Evolutionary conservation across 2,888 invertebrate genomes (phyloP), one percentile per base, ranked within the genome.

Genomic region (Dynastes grantii): DNA sequence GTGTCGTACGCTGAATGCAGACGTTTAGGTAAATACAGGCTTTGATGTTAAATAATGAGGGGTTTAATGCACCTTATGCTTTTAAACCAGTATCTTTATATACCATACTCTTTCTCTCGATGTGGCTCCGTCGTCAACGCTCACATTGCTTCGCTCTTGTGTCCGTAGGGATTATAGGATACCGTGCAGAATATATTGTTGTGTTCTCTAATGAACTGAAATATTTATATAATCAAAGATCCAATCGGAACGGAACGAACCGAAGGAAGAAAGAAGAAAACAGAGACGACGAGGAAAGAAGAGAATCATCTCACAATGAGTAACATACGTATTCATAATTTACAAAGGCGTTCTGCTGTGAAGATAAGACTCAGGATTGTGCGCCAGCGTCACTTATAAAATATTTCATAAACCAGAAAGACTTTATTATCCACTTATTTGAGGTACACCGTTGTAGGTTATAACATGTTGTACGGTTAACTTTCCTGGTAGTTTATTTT

Each of bases 11-110:
- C 76, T 83, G 82, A 83, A 83, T 83, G 82, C 82, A 83, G 82
- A 84, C 84, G 85, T 84, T 85, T 85, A 84, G 82, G 85, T 85
- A 85, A 85, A 85, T 85, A 85, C 83, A 85, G 83, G 83, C 84
- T 84, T 84, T 84, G 84, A 84, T 85, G 81, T 83, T 80, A 81
- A 83, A 83, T 84, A 84, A 85, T 85, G 84, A 85, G 83, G 81
- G 85, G 85, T 85, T 85, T 84, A 83, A 85, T 84, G 84, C 80
- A 83, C 82, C 83, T 84, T 83, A 81, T 84, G 82, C 81, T 82
- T 83, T 78, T 82, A 82, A 84, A 82, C 82, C 84, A 83, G 81
- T 81, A 84, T 83, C 82, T 82, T 82, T 81, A 80, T 76, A 78
- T 32, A 71, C 55, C 55, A 29, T 63, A 45, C 45, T 75, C 49